Conservation (phyloP, 2,888 invertebrate species). For the Morpho helenor region DNA sequence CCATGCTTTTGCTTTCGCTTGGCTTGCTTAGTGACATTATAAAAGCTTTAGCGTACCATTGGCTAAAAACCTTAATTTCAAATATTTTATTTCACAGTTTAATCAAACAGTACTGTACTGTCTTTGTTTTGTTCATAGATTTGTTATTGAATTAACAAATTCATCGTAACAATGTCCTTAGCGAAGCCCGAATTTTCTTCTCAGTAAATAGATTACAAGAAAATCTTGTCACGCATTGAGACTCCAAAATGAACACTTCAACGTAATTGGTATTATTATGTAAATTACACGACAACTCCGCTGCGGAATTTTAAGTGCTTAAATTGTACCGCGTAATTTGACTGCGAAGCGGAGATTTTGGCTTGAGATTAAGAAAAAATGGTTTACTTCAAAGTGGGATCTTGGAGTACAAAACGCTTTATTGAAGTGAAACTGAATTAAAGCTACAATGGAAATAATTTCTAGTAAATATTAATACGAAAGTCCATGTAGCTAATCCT, state of each 20-base stretch:
- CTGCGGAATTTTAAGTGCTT: conserved; percentile 23
- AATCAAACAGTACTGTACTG: too few relatives aligned
- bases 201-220: conserved; percentile 23
- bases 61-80: too few relatives aligned
- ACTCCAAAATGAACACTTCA: conserved; percentile 29
- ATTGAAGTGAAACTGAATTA: too few relatives aligned
- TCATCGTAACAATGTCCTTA: conserved; percentile 1
- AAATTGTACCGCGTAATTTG: conserved; percentile 22
- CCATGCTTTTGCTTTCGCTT: too few relatives aligned
- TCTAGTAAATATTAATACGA: too few relatives aligned
- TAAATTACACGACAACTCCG: conserved; percentile 28
- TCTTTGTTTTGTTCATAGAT: not conserved
- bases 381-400: not conserved
- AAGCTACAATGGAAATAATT: too few relatives aligned
- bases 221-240: conserved; percentile 30
- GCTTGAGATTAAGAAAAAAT: conserved; percentile 19
- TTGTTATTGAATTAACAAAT: not conserved
- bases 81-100: too few relatives aligned
- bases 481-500: too few relatives aligned
- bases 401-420: too few relatives aligned
- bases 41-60: too few relatives aligned
- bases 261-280: conserved; percentile 32
- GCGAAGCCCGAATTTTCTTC: conserved; percentile 7
- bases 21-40: too few relatives aligned
- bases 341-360: conserved; percentile 17